phyloP scores from a whole-genome alignment of 2,113 vertebrate species.

The Chaetura pelagica region DNA sequence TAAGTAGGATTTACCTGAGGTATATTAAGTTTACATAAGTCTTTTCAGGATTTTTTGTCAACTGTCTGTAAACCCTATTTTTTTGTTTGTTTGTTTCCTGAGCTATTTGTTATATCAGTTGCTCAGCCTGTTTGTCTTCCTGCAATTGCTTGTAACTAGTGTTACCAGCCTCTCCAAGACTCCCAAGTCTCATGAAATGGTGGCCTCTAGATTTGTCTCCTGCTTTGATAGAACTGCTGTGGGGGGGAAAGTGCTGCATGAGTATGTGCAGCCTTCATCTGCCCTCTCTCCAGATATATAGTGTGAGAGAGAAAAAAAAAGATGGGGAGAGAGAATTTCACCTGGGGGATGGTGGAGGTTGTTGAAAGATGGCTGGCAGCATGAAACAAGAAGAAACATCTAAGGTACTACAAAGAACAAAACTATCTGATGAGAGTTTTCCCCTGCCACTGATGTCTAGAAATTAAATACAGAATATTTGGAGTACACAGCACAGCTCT shows the following conservation, averaged over 20 bases:
- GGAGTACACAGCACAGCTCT: not conserved
- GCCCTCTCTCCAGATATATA: not conserved
- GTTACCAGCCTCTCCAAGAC: not conserved
- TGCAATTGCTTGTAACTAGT: not conserved
- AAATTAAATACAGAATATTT: not conserved
- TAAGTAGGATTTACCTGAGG: not conserved
- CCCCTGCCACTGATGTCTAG: not conserved
- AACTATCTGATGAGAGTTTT: not conserved
- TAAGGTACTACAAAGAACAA: not conserved
- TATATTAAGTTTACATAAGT: not conserved
- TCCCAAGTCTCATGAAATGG: not conserved
- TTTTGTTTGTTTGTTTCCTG: not conserved
- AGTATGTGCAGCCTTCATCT: not conserved
- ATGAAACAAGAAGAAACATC: not conserved
- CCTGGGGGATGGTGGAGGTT: not conserved
- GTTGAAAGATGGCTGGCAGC: not conserved
- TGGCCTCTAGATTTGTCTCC: not conserved
- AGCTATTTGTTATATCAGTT: not conserved
- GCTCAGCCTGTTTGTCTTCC: not conserved
- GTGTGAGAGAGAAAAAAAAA: not conserved
- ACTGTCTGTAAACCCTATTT: not conserved
- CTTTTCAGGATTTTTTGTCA: not conserved
- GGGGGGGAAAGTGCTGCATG: not conserved
- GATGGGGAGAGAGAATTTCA: not conserved
- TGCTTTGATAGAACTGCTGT: not conserved